These are phyloP conservation scores for Labeo rohita DNA, from an alignment of 2,113 vertebrate species.

Conservation along the genomic window DNA sequence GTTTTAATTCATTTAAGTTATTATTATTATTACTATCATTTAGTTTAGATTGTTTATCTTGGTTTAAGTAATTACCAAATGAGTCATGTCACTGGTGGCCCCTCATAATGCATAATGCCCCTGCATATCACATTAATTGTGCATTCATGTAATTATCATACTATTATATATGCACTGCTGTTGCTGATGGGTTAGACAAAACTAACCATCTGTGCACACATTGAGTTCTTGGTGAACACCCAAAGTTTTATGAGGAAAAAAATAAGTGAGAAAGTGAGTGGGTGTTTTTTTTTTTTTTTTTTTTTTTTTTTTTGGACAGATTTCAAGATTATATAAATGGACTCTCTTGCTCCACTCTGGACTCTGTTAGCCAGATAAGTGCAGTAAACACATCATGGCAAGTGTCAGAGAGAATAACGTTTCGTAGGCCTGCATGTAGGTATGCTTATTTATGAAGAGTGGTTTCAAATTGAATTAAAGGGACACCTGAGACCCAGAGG, in stretches of 20 bases:
- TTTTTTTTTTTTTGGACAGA: conserved; percentile 65
- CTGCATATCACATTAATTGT: background rate
- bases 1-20: no score
- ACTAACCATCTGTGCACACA: conserved; percentile 14
- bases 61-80: background rate
- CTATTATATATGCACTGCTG: conserved; percentile 12
- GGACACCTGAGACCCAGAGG: conserved; percentile 22
- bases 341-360: conserved; percentile 54
- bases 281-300: background rate
- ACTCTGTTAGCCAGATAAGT: conserved; percentile 34
- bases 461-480: conserved; percentile 38
- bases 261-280: conserved; percentile 28
- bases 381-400: conserved; percentile 46
- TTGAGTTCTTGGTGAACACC: conserved; percentile 23
- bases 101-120: background rate
- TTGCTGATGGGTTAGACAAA: background rate
- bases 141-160: conserved; percentile 20
- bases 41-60: background rate
- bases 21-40: no score
- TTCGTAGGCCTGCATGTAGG: conserved; percentile 4
- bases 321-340: conserved; percentile 70
- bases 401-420: conserved; percentile 33
- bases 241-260: conserved; percentile 18
- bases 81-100: background rate
- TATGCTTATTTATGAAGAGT: conserved; percentile 51